phyloP scores from a whole-genome alignment of 2,113 vertebrate genomes.

The Carlito syrichta region DNA sequence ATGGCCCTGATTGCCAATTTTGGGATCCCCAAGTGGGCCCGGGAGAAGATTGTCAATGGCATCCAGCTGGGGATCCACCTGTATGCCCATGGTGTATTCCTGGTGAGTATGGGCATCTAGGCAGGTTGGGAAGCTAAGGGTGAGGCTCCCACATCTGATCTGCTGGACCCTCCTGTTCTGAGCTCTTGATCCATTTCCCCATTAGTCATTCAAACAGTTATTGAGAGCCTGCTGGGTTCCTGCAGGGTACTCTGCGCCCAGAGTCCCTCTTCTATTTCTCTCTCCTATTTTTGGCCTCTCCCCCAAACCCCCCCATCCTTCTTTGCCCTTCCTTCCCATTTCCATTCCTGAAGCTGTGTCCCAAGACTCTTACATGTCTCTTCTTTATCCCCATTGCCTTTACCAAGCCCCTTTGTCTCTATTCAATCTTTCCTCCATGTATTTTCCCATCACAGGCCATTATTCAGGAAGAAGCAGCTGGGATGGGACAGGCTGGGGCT shows the following conservation, averaged over 20 bases:
- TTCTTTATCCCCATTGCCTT: not conserved
- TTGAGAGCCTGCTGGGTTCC: not conserved
- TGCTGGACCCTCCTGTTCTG: not conserved
- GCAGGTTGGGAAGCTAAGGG: constrained; percentile 44
- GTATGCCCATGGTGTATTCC: constrained; percentile 93
- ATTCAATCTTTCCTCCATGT: fast-evolving
- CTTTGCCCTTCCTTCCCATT: not conserved
- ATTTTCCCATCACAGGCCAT: not conserved
- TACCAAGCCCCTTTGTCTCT: not conserved
- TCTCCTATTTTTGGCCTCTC: not conserved
- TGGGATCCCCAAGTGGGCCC: constrained; percentile 93
- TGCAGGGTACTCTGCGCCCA: not conserved
- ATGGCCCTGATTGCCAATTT: constrained; percentile 95
- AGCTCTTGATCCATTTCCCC: not conserved
- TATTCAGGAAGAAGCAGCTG: not conserved
- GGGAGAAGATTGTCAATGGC: constrained; percentile 96
- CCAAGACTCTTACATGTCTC: not conserved
- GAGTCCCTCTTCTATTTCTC: not conserved
- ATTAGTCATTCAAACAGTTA: not conserved
- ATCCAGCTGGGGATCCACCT: constrained; percentile 94
- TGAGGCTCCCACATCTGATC: not conserved
- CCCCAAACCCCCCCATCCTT: not conserved
- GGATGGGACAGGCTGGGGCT: not conserved
- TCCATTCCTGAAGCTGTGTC: not conserved
- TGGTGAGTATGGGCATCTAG: constrained; percentile 73